Evolutionary conservation across 2,113 vertebrate genomes (phyloP).

Genomic region (Hiodon tergisus): DNA sequence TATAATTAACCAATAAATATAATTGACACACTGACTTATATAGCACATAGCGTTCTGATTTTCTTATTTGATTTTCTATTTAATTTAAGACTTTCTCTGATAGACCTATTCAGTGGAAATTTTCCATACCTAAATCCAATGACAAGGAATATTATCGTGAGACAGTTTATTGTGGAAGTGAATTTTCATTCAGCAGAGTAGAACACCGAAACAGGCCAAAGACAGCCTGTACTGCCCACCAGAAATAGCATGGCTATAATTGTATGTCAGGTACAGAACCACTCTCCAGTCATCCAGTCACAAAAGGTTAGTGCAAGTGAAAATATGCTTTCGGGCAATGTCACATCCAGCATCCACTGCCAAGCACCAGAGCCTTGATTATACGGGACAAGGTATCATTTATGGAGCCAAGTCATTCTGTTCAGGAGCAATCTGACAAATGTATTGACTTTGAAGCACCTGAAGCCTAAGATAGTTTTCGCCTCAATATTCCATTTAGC

Average conservation of each 20-base stretch:
- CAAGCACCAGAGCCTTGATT: slow-evolving; percentile 50
- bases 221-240: slow-evolving; percentile 35
- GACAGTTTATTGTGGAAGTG: background rate
- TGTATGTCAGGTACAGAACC: slow-evolving; percentile 49
- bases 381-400: slow-evolving; percentile 56
- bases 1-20: no score
- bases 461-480: background rate
- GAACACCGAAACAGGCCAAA: slow-evolving; percentile 32
- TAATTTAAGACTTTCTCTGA: background rate
- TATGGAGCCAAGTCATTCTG: slow-evolving; percentile 43
- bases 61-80: background rate
- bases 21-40: background rate
- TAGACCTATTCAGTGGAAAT: background rate
- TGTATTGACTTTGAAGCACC: slow-evolving; percentile 53
- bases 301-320: slow-evolving; percentile 44
- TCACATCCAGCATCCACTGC: slow-evolving; percentile 41
- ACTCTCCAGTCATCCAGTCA: slow-evolving; percentile 49
- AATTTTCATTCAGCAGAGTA: slow-evolving; percentile 33
- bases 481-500: background rate
- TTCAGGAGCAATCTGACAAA: slow-evolving; percentile 56
- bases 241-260: slow-evolving; percentile 54
- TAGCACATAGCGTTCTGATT: background rate
- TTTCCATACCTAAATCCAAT: background rate
- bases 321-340: slow-evolving; percentile 52
- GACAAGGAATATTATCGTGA: background rate